A percentile compares a stretch with the other conserved stretches of the same genome.
These are phyloP conservation scores for Cheilosia urbana DNA, from an alignment of 2,888 invertebrate species.

Conservation along the genomic window DNA sequence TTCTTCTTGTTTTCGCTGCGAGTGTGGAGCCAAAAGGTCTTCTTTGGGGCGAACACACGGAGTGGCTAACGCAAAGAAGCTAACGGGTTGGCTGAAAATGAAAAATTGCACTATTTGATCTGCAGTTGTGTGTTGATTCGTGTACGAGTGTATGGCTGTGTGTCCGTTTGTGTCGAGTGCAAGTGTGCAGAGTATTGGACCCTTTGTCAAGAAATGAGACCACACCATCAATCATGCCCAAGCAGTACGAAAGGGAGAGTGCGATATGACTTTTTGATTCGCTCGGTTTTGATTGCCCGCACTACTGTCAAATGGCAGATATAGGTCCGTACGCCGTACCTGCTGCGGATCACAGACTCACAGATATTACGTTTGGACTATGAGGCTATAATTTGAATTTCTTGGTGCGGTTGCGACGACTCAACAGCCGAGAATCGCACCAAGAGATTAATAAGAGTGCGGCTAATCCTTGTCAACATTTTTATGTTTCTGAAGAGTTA, in stretches of 20 bases:
- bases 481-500: constrained; percentile 51
- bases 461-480: constrained; percentile 52
- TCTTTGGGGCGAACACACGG: constrained; percentile 60
- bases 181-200: constrained; percentile 75
- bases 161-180: constrained; percentile 67
- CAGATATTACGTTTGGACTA: neutral
- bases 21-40: constrained; percentile 69
- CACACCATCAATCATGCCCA: constrained; percentile 77
- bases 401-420: constrained; percentile 56
- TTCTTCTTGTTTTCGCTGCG: constrained; percentile 9
- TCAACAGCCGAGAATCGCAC: constrained; percentile 12
- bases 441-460: constrained; percentile 35
- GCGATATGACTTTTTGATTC: constrained; percentile 78
- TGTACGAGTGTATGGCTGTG: constrained; percentile 24
- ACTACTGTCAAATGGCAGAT: constrained; percentile 67
- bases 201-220: constrained; percentile 76
- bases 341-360: constrained; percentile 59
- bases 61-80: constrained; percentile 70
- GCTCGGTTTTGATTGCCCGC: constrained; percentile 74
- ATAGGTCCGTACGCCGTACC: constrained; percentile 64
- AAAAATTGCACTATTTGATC: constrained; percentile 75
- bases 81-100: constrained; percentile 75
- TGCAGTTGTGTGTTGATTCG: constrained; percentile 58
- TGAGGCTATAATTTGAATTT: constrained; percentile 33
- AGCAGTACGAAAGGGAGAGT: constrained; percentile 78